phyloP scores from a whole-genome alignment of 35 echinoderm and acorn worm genomes.

The Ophiothrix spiculata region DNA sequence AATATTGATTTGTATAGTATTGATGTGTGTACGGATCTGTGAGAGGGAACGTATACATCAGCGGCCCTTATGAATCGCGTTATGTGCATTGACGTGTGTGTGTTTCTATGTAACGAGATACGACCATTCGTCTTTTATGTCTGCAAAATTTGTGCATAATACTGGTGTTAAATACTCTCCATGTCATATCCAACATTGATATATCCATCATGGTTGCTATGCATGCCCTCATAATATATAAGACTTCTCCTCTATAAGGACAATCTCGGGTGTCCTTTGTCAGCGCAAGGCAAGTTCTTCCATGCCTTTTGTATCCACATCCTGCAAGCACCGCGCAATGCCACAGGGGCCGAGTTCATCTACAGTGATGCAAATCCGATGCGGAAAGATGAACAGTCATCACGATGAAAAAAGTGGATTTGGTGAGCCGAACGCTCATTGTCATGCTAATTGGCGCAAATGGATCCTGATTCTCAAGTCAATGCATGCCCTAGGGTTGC shows the following conservation, averaged over 20 bases:
- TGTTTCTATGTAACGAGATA: slow-evolving; percentile 12
- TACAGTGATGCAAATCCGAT: slow-evolving; percentile 12
- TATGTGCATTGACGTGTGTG: slow-evolving; percentile 14
- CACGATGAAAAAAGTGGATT: not conserved
- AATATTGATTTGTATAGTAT: not conserved
- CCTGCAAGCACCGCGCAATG: not conserved
- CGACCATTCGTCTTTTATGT: slow-evolving; percentile 5
- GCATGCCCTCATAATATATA: not conserved
- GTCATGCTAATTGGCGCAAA: slow-evolving; percentile 4
- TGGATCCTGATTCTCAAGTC: slow-evolving; percentile 9
- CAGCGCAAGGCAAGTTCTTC: not conserved
- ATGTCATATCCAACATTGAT: slow-evolving; percentile 11
- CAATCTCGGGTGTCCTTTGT: slow-evolving; percentile 3
- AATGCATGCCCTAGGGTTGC: slow-evolving; percentile 10
- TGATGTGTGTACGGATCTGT: slow-evolving; percentile 1
- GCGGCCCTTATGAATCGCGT: not conserved
- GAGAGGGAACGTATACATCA: slow-evolving; percentile 1
- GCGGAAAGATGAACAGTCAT: slow-evolving; percentile 12
- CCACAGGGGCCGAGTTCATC: not conserved
- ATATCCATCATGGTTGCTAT: not conserved
- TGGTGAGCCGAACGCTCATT: not conserved
- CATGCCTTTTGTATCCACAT: not conserved
- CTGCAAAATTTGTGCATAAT: slow-evolving; percentile 6
- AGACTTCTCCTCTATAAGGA: not conserved
- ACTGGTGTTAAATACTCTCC: not conserved